These are phyloP conservation scores for Conchocele bisecta DNA, from an alignment of 2,888 invertebrate genomes.

Conservation along the genomic window DNA sequence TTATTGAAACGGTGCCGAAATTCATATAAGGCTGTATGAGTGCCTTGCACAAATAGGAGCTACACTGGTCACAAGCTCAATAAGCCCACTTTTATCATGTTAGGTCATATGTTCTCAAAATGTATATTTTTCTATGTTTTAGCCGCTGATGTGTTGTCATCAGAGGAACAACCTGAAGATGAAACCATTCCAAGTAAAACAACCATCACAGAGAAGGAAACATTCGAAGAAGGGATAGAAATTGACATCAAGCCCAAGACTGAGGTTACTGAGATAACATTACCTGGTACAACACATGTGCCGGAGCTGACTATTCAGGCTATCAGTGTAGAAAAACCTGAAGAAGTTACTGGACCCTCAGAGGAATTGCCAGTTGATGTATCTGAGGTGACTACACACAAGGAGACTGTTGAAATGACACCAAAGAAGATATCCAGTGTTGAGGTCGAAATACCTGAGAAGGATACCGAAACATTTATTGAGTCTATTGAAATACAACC, in stretches of 20 bases:
- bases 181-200: slow-evolving; percentile 12
- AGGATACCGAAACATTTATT: slow-evolving; percentile 20
- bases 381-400: not conserved
- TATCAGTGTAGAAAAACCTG: slow-evolving; percentile 34
- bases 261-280: slow-evolving; percentile 15
- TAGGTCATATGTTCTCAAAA: too few relatives aligned
- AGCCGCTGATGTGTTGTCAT: slow-evolving; percentile 40
- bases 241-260: slow-evolving; percentile 29
- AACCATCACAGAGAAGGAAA: not conserved
- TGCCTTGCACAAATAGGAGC: too few relatives aligned
- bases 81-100: too few relatives aligned
- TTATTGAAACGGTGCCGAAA: too few relatives aligned
- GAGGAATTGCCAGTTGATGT: slow-evolving; percentile 14
- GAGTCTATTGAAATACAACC: slow-evolving; percentile 13
- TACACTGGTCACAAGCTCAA: too few relatives aligned
- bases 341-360: slow-evolving; percentile 4
- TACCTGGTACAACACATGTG: slow-evolving; percentile 40
- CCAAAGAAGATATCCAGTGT: slow-evolving; percentile 3
- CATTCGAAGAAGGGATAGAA: not conserved
- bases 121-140: too few relatives aligned
- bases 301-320: slow-evolving; percentile 48
- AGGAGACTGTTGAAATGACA: slow-evolving; percentile 29
- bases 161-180: slow-evolving; percentile 39
- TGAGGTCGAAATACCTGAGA: too few relatives aligned
- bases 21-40: too few relatives aligned